Base-by-base conservation (phyloP, 1,140 invertebrate species). In the Drosophila suzukii region DNA sequence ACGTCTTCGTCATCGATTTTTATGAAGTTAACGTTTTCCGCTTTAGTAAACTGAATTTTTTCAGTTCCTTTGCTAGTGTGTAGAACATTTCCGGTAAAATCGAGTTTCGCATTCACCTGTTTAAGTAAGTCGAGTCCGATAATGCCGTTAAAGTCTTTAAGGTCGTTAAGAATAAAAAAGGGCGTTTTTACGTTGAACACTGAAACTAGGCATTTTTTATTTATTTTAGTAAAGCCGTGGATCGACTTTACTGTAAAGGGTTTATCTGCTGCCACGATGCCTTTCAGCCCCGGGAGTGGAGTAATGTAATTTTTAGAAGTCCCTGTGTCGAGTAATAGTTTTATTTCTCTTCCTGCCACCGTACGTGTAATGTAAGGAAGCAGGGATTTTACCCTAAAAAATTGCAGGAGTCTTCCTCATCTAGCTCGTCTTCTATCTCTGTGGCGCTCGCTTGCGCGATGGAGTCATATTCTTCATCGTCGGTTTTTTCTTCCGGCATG, bases 271-370 rank as follows among this genome's bases (percentile, higher is more conserved):
- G 53, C 20, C 38, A 55, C 36, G 20, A 55, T 39, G 53, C 13
- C 53, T 39, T 41, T 41, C 13, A 55, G 36, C 20, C 38, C 53
- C 38, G 53, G 36, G 13, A n/a, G 2, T 55, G 20, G 38, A 27
- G 38, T 30, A 15, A 55, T 55, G 7, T 55, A 41, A 24, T 27
- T 41, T 27, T 39, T 55, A 3, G 36, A 55, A 2, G 53, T 36
- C 1, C 34, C 20, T 7, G 38, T 30, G n/a, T 55, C 15, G 0
- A 43, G 3, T 10, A 17, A 1, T 17, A 43, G 3, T 17, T 43
- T 43, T 10, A 17, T 17, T 10, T 43, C 8, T 11, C 8, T 4
- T 10, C 7, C 41, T 43, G 41, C 41, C 8, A 15, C 7, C 15
- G 20, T 20, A 20, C 20, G 20, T 20, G 20, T 20, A 20, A 20